Percentiles rank a stretch among this genome's conserved stretches.
These are phyloP conservation scores for Siniperca obscura DNA, from an alignment of 2,797 vertebrate genomes.

Conservation along the genomic window DNA sequence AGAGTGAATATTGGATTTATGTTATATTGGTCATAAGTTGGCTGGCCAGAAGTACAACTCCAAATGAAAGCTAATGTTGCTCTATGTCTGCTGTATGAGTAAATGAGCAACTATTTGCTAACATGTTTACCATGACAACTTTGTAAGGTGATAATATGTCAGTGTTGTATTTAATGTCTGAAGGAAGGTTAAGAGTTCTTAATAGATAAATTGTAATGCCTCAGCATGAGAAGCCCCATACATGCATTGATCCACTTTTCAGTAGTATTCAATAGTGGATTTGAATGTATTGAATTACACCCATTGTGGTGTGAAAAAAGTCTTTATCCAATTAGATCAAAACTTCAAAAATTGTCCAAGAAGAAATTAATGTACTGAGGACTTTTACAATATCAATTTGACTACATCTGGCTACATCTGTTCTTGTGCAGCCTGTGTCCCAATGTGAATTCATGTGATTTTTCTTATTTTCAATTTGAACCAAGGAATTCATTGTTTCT, in stretches of 20 bases:
- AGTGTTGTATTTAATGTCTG: background rate
- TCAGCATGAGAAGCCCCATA: background rate
- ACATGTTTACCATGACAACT: background rate
- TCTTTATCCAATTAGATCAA: conserved; percentile 20
- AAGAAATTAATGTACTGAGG: background rate
- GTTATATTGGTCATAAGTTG: background rate
- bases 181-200: background rate
- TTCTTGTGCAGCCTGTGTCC: conserved; percentile 16
- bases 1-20: conserved; percentile 1
- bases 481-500: conserved; percentile 60
- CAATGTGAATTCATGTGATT: conserved; percentile 27
- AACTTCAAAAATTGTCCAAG: conserved; percentile 18
- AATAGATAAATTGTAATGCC: background rate
- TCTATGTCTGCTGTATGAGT: background rate
- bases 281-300: conserved; percentile 4
- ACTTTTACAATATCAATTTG: conserved; percentile 20
- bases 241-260: background rate
- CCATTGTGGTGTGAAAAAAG: background rate
- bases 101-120: background rate
- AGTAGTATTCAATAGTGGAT: background rate
- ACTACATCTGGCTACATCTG: conserved; percentile 29
- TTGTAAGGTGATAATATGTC: background rate
- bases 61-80: background rate
- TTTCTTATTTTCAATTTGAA: conserved; percentile 59
- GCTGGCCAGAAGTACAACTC: background rate